Evolutionary conservation across 2,113 vertebrate genomes (phyloP).

Genomic region (Ardeotis arabs): DNA sequence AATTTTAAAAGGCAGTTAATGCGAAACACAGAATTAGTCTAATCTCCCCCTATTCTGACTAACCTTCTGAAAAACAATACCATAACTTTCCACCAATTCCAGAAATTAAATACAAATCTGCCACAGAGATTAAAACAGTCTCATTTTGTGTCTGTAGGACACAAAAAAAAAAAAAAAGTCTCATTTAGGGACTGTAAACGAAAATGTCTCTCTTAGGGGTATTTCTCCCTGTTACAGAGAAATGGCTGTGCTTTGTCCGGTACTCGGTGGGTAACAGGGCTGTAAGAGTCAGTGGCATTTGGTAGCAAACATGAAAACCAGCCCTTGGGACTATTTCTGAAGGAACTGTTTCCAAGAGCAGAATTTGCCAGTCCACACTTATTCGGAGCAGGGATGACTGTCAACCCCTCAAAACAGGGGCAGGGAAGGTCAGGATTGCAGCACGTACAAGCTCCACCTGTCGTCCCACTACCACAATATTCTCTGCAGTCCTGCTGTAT

Average conservation of each 20-base stretch:
- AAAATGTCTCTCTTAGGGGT: neutral
- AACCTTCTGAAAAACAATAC: slow-evolving; percentile 1
- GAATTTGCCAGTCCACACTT: neutral
- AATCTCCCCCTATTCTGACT: slow-evolving; percentile 4
- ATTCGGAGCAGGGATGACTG: neutral
- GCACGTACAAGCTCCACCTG: neutral
- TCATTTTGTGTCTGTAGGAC: neutral
- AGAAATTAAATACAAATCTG: slow-evolving; percentile 41
- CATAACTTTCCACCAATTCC: neutral
- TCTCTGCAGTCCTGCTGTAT: neutral
- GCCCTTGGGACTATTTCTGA: neutral
- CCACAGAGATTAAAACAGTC: neutral
- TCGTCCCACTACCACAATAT: neutral
- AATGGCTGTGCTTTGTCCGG: neutral
- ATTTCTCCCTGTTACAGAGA: neutral
- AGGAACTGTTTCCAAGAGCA: neutral
- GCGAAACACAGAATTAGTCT: neutral
- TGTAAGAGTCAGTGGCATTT: neutral
- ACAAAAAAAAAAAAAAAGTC: neutral
- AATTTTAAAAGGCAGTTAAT: slow-evolving; percentile 53
- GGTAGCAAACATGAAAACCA: neutral
- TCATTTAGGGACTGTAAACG: neutral
- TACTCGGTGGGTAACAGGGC: neutral
- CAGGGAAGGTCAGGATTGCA: neutral
- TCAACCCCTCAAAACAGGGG: neutral